phyloP scores from a whole-genome alignment of 2,113 vertebrate species.

The Sciurus niger region DNA sequence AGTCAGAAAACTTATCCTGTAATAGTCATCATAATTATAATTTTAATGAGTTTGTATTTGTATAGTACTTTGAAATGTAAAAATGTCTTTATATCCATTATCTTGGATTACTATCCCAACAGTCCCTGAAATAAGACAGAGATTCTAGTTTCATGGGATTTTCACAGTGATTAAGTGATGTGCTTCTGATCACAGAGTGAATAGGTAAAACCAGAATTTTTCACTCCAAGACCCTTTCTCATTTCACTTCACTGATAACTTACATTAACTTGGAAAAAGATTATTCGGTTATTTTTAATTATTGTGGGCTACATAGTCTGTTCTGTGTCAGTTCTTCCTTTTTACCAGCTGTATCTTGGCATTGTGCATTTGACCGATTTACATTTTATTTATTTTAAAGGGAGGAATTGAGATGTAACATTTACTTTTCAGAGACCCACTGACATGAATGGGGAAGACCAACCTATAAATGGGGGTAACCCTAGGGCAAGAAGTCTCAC shows the following conservation, averaged over 20 bases:
- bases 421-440: neutral
- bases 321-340: neutral
- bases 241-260: neutral
- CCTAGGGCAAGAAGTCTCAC: neutral
- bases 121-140: neutral
- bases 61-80: constrained; percentile 11
- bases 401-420: neutral
- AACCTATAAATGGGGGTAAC: neutral
- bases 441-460: neutral
- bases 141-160: neutral
- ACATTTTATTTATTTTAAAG: neutral
- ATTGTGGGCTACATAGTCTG: neutral
- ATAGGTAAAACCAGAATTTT: neutral
- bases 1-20: neutral
- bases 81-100: neutral
- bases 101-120: neutral
- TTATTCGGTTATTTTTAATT: neutral
- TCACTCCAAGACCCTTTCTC: neutral
- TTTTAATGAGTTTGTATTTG: constrained; percentile 40
- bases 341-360: neutral
- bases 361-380: neutral
- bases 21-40: constrained; percentile 1
- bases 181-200: neutral
- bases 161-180: neutral
- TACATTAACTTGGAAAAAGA: neutral